phyloP scores from a whole-genome alignment of 1,140 invertebrate species.

The Camponotus floridanus region DNA sequence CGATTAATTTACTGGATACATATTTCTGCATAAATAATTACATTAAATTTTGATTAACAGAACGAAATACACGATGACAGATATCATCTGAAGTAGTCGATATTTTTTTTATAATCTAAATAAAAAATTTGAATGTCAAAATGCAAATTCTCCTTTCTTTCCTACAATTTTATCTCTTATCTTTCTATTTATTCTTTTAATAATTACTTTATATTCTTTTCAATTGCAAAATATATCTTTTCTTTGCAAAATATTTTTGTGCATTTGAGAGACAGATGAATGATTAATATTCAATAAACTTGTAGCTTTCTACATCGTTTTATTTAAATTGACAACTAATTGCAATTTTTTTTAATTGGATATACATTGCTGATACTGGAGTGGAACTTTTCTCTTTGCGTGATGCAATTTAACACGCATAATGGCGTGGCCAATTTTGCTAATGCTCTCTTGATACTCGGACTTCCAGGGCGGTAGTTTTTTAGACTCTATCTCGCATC shows the following conservation, averaged over 20 bases:
- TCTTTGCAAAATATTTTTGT: too few relatives aligned
- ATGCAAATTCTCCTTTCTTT: constrained; percentile 65
- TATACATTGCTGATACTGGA: background rate
- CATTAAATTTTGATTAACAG: background rate
- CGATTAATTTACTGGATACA: constrained; percentile 7
- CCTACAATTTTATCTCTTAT: constrained; percentile 42
- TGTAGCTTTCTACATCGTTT: background rate
- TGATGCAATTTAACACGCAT: constrained; percentile 87
- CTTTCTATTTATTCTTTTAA: background rate
- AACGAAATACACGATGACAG: background rate
- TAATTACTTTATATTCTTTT: background rate
- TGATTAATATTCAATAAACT: background rate
- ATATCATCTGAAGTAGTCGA: constrained; percentile 17
- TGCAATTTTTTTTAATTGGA: background rate
- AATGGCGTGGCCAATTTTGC: constrained; percentile 87
- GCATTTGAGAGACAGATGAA: too few relatives aligned
- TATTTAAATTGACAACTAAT: background rate
- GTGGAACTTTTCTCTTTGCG: background rate
- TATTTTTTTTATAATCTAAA: constrained; percentile 63
- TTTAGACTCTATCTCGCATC: constrained; percentile 31
- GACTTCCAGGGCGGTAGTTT: constrained; percentile 79
- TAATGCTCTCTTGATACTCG: constrained; percentile 88
- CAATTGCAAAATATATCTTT: too few relatives aligned
- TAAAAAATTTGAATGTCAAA: constrained; percentile 70
- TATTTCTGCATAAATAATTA: background rate